Evolutionary conservation across 2,888 invertebrate species (phyloP).

Genomic region (Orthosia incerta): DNA sequence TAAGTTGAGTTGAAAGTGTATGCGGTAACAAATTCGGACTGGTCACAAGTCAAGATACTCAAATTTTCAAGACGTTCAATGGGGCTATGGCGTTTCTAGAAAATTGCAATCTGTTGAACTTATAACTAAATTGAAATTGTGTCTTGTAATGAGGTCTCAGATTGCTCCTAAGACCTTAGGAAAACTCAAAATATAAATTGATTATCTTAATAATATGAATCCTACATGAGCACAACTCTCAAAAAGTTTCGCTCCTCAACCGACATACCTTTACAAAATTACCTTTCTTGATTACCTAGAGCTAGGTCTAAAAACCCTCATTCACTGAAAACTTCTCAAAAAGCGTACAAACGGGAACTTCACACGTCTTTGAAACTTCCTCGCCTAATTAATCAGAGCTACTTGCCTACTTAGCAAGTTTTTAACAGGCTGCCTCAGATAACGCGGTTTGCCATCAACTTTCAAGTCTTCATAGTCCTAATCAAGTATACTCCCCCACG

Average conservation of each 20-base stretch:
- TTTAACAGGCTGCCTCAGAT: constrained; percentile 47
- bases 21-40: too few species aligned
- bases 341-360: constrained; percentile 32
- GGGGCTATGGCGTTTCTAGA: background rate
- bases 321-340: constrained; percentile 26
- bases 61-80: background rate
- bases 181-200: background rate
- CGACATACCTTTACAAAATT: background rate
- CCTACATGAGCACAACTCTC: background rate
- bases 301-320: background rate
- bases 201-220: background rate
- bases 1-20: too few species aligned
- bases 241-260: background rate
- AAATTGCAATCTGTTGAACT: background rate
- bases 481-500: constrained; percentile 84
- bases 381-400: constrained; percentile 50
- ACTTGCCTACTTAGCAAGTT: constrained; percentile 44
- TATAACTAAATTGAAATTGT: background rate
- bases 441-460: constrained; percentile 68
- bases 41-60: background rate
- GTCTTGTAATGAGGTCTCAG: background rate
- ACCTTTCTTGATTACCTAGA: constrained; percentile 1
- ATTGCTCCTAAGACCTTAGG: background rate
- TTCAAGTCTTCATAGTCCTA: constrained; percentile 74
- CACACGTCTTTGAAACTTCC: constrained; percentile 40